Evolutionary conservation across 2,797 vertebrate species (phyloP).

Genomic region (Chlorospingus semifuscus): DNA sequence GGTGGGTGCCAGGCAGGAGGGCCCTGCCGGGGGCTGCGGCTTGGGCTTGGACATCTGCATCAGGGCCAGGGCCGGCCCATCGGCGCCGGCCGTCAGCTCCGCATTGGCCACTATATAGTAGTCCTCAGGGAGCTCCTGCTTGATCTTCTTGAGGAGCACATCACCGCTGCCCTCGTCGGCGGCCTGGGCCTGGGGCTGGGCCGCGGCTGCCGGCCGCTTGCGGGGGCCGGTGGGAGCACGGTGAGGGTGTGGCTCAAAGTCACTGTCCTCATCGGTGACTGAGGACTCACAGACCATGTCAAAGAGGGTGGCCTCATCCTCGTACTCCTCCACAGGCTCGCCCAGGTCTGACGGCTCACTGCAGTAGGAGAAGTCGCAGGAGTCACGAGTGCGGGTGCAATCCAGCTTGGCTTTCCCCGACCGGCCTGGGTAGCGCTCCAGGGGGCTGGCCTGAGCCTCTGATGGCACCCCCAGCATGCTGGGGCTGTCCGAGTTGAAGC

Average conservation of each 20-base stretch:
- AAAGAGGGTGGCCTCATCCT: slow-evolving; percentile 83
- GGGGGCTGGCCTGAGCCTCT: slow-evolving; percentile 78
- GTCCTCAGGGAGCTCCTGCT: slow-evolving; percentile 86
- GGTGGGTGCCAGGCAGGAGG: slow-evolving; percentile 64
- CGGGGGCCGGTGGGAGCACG: slow-evolving; percentile 65
- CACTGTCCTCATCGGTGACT: slow-evolving; percentile 85
- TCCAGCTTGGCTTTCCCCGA: slow-evolving; percentile 79
- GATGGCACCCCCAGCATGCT: slow-evolving; percentile 80
- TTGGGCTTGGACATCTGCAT: slow-evolving; percentile 81
- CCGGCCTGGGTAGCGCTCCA: slow-evolving; percentile 79
- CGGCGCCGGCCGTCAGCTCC: slow-evolving; percentile 73
- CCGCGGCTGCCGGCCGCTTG: slow-evolving; percentile 63
- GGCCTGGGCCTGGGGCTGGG: slow-evolving; percentile 64
- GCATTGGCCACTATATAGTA: slow-evolving; percentile 84
- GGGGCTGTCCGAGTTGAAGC: slow-evolving; percentile 82
- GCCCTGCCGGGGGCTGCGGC: slow-evolving; percentile 59
- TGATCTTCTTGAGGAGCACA: slow-evolving; percentile 85
- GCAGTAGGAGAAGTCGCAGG: slow-evolving; percentile 87
- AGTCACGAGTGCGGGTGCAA: slow-evolving; percentile 79
- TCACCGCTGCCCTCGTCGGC: slow-evolving; percentile 66
- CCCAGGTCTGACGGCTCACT: slow-evolving; percentile 86
- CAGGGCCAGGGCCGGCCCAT: slow-evolving; percentile 74
- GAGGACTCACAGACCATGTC: slow-evolving; percentile 89
- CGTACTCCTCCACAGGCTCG: slow-evolving; percentile 83
- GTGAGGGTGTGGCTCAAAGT: slow-evolving; percentile 78